Percentiles rank a stretch among this genome's conserved stretches.
phyloP scores from a whole-genome alignment of 2,113 vertebrate genomes.

The Geococcyx californianus region DNA sequence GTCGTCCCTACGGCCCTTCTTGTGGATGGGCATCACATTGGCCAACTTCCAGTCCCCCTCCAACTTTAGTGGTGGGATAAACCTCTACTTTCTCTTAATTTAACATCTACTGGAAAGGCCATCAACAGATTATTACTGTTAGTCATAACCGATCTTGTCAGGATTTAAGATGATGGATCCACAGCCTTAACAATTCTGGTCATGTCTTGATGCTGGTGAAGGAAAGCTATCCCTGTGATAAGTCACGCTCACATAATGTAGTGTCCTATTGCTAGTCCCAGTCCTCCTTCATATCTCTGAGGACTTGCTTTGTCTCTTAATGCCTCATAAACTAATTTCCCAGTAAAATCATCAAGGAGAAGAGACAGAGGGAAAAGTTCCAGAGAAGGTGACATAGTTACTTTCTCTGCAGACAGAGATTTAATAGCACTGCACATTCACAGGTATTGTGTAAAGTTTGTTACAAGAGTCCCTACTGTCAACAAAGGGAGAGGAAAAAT shows the following conservation, averaged over 20 bases:
- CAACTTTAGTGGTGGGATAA: background rate
- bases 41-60: too few relatives aligned
- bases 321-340: constrained; percentile 38
- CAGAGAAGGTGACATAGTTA: background rate
- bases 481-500: background rate
- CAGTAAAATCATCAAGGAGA: background rate
- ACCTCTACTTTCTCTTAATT: background rate
- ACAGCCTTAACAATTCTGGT: background rate
- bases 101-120: background rate
- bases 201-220: background rate
- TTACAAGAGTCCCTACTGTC: background rate
- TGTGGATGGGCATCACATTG: too few relatives aligned
- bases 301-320: constrained; percentile 30
- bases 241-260: background rate
- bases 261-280: background rate
- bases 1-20: too few relatives aligned
- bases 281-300: background rate
- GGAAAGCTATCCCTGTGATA: constrained; percentile 25
- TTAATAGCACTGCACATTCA: background rate
- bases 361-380: background rate
- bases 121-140: background rate
- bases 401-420: background rate
- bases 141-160: background rate
- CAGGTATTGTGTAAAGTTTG: constrained; percentile 22
- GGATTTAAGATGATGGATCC: background rate